Evolutionary conservation across 2,888 invertebrate species (phyloP).

Genomic region (Scaptomyza cyrtandrae): DNA sequence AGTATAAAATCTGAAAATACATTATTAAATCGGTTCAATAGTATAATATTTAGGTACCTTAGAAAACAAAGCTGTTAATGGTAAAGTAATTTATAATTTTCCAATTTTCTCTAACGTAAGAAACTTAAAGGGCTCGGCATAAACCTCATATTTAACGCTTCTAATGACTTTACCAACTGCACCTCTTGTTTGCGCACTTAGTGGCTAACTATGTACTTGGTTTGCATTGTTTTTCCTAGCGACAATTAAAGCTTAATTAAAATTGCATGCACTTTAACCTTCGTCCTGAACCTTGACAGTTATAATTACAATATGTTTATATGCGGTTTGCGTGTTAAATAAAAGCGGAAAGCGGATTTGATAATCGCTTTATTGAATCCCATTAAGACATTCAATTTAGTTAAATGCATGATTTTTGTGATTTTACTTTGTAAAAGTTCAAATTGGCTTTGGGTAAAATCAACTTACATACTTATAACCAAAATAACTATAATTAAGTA

Average conservation of each 20-base stretch:
- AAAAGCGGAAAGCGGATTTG: conserved; percentile 26
- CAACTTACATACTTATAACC: neutral
- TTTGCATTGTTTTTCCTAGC: conserved; percentile 6
- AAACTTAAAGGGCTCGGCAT: neutral
- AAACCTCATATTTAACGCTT: neutral
- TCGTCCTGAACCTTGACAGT: conserved; percentile 70
- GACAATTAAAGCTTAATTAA: conserved; percentile 71
- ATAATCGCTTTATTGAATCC: conserved; percentile 33
- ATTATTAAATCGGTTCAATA: neutral
- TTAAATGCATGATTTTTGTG: conserved; percentile 4
- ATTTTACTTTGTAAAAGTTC: neutral
- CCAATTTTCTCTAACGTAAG: neutral
- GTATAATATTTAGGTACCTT: neutral
- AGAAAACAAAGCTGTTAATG: no score
- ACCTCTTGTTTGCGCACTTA: conserved; percentile 5
- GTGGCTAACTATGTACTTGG: neutral
- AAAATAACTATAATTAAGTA: neutral
- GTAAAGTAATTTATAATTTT: neutral
- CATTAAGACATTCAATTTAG: conserved; percentile 20
- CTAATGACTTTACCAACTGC: conserved; percentile 20
- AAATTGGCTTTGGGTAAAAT: neutral
- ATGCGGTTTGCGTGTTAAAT: conserved; percentile 51
- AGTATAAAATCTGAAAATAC: neutral
- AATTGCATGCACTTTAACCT: conserved; percentile 70
- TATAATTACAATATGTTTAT: conserved; percentile 59